A percentile compares a stretch with the other conserved stretches of the same genome.
Evolutionary conservation across 2,113 vertebrate species (phyloP).

Genomic region (Addax nasomaculatus): DNA sequence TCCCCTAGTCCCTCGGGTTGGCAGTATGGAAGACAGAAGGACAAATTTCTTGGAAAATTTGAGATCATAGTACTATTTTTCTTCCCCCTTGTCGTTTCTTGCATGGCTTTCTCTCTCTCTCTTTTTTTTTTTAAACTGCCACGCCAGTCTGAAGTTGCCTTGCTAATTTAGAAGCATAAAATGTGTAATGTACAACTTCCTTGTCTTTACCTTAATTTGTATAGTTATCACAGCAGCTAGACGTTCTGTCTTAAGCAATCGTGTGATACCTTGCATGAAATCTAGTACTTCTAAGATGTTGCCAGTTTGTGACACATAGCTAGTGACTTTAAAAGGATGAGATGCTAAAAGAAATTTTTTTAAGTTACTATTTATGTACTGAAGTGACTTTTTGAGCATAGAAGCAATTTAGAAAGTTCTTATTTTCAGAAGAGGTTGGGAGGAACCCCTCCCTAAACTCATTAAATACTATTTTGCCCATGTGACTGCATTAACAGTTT

Average conservation of each 20-base stretch:
- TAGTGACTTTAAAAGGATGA: not conserved
- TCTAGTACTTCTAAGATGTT: not conserved
- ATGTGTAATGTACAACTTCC: not conserved
- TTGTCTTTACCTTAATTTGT: not conserved
- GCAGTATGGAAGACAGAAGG: not conserved
- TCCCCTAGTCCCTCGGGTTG: not conserved
- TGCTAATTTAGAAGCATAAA: conserved; percentile 6
- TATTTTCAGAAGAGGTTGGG: not conserved
- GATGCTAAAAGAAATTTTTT: not conserved
- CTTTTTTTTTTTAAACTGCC: not conserved
- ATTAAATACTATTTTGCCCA: not conserved
- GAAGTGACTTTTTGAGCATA: not conserved
- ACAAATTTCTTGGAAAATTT: not conserved
- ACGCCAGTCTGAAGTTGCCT: not conserved
- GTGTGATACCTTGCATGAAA: not conserved
- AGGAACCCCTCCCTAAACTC: not conserved
- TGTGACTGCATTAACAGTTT: not conserved
- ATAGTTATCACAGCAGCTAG: not conserved
- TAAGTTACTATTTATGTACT: not conserved
- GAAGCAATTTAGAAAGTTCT: not conserved
- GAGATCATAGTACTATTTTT: not conserved
- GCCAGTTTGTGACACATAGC: not conserved
- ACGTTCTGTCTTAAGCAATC: not conserved
- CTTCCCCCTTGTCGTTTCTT: not conserved
- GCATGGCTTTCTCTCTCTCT: not conserved